Percentiles rank a stretch among this genome's conserved stretches.
These are phyloP conservation scores for Paracyprichromis sp. DNA, from an alignment of 2,113 vertebrate species.

Conservation along the genomic window DNA sequence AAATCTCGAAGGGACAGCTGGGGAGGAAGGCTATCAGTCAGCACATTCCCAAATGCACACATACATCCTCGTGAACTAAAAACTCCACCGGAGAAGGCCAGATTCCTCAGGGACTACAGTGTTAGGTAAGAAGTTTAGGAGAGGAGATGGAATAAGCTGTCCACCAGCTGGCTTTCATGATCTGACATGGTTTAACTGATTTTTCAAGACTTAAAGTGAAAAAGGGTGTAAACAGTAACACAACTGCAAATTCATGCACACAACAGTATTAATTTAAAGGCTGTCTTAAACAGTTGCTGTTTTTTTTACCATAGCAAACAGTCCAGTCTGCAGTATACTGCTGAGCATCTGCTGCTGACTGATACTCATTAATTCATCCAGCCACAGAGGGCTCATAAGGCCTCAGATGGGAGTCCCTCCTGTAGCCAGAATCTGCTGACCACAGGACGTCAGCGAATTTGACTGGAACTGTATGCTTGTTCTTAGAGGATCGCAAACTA, in stretches of 20 bases:
- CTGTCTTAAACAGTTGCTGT: background rate
- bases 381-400: background rate
- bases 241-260: background rate
- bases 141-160: background rate
- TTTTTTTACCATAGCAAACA: background rate
- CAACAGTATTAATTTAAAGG: background rate
- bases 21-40: conserved; percentile 55
- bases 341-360: background rate
- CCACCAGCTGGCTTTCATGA: background rate
- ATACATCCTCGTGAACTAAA: conserved; percentile 33
- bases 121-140: background rate
- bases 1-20: conserved; percentile 66
- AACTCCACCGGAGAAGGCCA: conserved; percentile 26
- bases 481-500: background rate
- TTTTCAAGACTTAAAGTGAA: background rate
- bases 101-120: conserved; percentile 25
- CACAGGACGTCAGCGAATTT: background rate
- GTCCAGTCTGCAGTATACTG: background rate
- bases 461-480: background rate
- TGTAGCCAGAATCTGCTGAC: background rate
- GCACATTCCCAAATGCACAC: conserved; percentile 59
- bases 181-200: background rate
- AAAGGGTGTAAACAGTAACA: background rate
- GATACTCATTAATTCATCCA: background rate
- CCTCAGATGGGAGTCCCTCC: background rate